Conservation (phyloP, 1,140 invertebrate species). For the Saccostrea echinata region DNA sequence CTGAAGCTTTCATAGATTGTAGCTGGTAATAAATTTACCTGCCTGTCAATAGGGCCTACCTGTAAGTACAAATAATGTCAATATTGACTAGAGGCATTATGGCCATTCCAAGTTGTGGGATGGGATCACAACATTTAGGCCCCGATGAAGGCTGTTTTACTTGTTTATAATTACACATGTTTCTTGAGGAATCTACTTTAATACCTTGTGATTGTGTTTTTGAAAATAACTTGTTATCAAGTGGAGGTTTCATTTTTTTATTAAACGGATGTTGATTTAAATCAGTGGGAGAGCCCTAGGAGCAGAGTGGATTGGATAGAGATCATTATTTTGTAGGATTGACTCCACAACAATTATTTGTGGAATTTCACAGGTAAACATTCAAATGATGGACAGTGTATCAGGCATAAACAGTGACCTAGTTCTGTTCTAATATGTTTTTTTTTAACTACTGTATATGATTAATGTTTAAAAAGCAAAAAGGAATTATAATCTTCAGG, state of each 20-base stretch:
- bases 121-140: neutral
- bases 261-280: constrained; percentile 18
- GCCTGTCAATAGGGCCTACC: constrained; percentile 25
- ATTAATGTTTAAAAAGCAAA: too few species aligned
- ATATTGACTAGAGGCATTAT: constrained; percentile 30
- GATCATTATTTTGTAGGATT: neutral
- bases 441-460: neutral
- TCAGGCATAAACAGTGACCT: constrained; percentile 12
- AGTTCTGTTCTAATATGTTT: neutral
- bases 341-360: constrained; percentile 21
- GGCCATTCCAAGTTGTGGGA: constrained; percentile 23
- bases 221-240: constrained; percentile 11
- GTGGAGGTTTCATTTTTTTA: neutral
- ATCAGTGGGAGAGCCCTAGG: neutral
- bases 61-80: constrained; percentile 29
- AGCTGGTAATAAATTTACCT: constrained; percentile 35
- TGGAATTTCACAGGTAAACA: constrained; percentile 30
- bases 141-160: neutral
- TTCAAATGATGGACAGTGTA: constrained; percentile 21
- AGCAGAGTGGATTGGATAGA: constrained; percentile 19
- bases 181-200: neutral
- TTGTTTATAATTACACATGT: neutral
- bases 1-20: constrained; percentile 24
- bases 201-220: constrained; percentile 26
- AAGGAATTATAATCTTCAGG: too few species aligned